Base-by-base conservation (phyloP, 2,113 vertebrate species). In the Tylochromis polylepis region DNA sequence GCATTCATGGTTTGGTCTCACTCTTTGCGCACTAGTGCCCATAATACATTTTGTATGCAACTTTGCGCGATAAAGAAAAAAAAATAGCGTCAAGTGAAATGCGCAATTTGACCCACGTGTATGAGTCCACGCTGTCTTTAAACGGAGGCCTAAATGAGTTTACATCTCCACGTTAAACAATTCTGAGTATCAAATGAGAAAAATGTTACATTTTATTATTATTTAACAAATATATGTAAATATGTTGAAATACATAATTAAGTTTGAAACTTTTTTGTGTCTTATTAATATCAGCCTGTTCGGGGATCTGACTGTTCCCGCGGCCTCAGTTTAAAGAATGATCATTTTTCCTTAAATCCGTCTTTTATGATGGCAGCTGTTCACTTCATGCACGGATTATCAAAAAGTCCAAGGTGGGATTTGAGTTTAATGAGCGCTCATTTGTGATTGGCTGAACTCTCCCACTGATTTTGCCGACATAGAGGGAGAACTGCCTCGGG, bases 401-500 rank as follows among this genome's bases (percentile, higher is more conserved):
- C 9, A 49, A 4, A 56, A 16, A 11, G 7, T 65, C 5, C 6
- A 51, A 2, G 29, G 2, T 43, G 31, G 14, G 18, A 53, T 43
- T 31, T 67, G 14, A 58, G 5, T 65, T 65, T 62, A 55, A 51
- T 65, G 75, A 55, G 16, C 24, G n/a, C 67, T 85, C 1, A 29
- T 72, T 22, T 49, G 75, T 89, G 85, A 88, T 84, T 90, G 79
- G 70, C 59, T 85, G 62, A 78, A 16, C n/a, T 57, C 46, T 51
- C 43, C 51, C 78, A 22, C 11, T 83, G 59, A n/a, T 10, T 24
- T 2, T 11, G 27, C 24, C 24, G 20, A 75, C 4, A 14, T n/a
- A 38, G 31, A 53, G 49, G 18, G 49, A 9, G 70, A 22, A 49
- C 31, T 4, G 1, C 29, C 7, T 3, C 2, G 14, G 79, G 9